Conservation (phyloP, 2,797 vertebrate genomes). For the Parauchenoglanis ngamensis region DNA sequence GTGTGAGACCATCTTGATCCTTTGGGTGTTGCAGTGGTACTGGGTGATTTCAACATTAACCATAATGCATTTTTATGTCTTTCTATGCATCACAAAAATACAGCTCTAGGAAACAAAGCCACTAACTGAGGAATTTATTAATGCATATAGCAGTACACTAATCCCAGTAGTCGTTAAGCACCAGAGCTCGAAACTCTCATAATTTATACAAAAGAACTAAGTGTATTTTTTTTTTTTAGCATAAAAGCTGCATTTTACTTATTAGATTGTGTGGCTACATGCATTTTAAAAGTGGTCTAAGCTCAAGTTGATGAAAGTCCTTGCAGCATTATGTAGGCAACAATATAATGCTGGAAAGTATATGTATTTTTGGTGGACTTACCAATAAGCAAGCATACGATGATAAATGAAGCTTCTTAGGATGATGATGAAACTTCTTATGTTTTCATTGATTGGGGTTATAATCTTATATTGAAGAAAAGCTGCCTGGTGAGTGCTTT, state of each 20-base stretch:
- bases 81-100: not conserved
- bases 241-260: slow-evolving; percentile 33
- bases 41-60: not conserved
- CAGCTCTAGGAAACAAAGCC: not conserved
- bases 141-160: slow-evolving; percentile 16
- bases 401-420: slow-evolving; percentile 41
- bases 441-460: slow-evolving; percentile 53
- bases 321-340: not conserved
- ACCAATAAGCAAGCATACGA: slow-evolving; percentile 40
- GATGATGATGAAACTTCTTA: slow-evolving; percentile 43
- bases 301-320: slow-evolving; percentile 31
- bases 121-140: not conserved
- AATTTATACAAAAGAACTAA: slow-evolving; percentile 3
- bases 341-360: not conserved
- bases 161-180: slow-evolving; percentile 52
- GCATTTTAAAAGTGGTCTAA: slow-evolving; percentile 24
- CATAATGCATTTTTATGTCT: not conserved
- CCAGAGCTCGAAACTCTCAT: slow-evolving; percentile 32
- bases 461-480: slow-evolving; percentile 51
- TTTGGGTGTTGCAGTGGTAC: not conserved
- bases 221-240: not conserved
- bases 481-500: slow-evolving; percentile 38
- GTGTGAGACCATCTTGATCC: not conserved
- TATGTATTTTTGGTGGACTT: slow-evolving; percentile 11
- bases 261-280: not conserved